These are phyloP conservation scores for Cephus cinctus DNA, from an alignment of 1,140 invertebrate genomes.

Conservation along the genomic window DNA sequence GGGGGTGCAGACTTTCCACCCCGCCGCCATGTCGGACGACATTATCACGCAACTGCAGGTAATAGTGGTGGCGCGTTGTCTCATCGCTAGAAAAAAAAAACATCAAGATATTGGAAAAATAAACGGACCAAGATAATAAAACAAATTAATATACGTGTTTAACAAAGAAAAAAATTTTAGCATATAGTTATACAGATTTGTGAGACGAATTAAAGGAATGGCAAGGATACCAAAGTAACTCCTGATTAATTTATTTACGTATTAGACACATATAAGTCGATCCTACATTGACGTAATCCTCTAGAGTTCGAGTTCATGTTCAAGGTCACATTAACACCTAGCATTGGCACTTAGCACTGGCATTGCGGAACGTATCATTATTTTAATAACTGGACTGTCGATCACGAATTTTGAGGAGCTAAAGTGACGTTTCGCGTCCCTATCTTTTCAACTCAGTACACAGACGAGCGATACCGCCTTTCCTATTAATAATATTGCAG, in stretches of 20 bases:
- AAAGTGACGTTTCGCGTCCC: conserved; percentile 11
- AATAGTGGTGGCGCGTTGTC: conserved; percentile 88
- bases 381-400: conserved; percentile 10
- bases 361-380: conserved; percentile 7
- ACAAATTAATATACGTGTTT: no score
- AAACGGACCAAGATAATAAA: no score
- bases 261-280: no score
- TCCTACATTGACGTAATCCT: not conserved
- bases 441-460: no score
- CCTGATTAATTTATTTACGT: no score
- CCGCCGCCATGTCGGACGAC: conserved; percentile 68
- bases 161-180: no score
- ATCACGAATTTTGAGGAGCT: conserved; percentile 5
- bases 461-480: no score
- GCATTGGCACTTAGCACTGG: no score
- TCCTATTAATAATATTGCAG: no score
- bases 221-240: no score
- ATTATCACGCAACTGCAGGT: conserved; percentile 90
- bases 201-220: no score
- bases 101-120: not conserved
- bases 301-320: conserved; percentile 1
- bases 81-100: conserved; percentile 68
- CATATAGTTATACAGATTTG: no score
- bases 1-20: conserved; percentile 58
- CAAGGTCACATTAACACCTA: not conserved